Conservation (phyloP, 2,888 invertebrate genomes). For the Neelides folsomi region DNA sequence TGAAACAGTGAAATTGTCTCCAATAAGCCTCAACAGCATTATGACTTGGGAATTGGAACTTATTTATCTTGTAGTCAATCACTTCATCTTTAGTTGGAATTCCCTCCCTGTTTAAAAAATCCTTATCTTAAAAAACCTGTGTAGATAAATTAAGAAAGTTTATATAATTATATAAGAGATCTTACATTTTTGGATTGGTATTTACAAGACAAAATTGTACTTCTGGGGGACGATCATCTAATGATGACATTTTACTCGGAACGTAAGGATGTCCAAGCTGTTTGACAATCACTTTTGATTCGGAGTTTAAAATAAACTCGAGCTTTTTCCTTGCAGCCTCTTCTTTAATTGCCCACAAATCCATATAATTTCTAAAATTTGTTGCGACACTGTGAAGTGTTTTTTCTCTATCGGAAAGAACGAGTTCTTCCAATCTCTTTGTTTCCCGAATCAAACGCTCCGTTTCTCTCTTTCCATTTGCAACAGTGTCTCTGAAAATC, state of each 20-base stretch:
- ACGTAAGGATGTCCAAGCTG: conserved; percentile 19
- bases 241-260: conserved; percentile 8
- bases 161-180: no score
- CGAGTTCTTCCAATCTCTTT: conserved; percentile 13
- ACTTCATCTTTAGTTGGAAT: conserved; percentile 19
- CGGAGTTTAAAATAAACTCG: conserved; percentile 18
- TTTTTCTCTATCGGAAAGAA: conserved; percentile 13
- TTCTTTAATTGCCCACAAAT: conserved; percentile 25
- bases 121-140: not conserved
- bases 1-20: conserved; percentile 49
- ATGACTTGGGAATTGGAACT: conserved; percentile 18
- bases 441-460: conserved; percentile 20
- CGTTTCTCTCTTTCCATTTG: conserved; percentile 14
- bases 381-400: conserved; percentile 16
- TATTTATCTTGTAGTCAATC: conserved; percentile 14
- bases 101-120: conserved; percentile 2
- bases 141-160: not conserved
- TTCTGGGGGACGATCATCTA: conserved; percentile 19
- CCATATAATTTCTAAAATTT: conserved; percentile 26
- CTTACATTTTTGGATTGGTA: not conserved
- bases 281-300: conserved; percentile 24
- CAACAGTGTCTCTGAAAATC: conserved; percentile 10
- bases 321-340: conserved; percentile 21
- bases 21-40: conserved; percentile 54
- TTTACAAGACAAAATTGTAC: conserved; percentile 13